These are phyloP conservation scores for Panulirus ornatus DNA, from an alignment of 1,140 invertebrate species.

Conservation along the genomic window DNA sequence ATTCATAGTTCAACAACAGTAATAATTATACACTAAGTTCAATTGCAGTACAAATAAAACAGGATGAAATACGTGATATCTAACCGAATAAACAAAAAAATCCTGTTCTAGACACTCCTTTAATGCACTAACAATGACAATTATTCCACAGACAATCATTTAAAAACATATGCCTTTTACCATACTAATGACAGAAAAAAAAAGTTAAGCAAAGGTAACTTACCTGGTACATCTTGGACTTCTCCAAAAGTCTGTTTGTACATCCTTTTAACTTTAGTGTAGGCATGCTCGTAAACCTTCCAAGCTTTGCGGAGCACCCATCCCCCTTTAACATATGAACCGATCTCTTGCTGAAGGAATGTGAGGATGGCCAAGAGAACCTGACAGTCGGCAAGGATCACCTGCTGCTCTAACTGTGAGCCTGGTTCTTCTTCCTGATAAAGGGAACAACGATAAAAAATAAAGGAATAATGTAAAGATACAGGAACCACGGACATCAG, in stretches of 20 bases:
- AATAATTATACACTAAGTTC: no score
- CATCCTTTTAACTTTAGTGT: slow-evolving; percentile 56
- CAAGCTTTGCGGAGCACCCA: slow-evolving; percentile 87
- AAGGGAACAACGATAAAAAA: not conserved
- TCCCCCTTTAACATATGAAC: slow-evolving; percentile 85
- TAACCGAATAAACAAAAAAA: no score
- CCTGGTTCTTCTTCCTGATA: slow-evolving; percentile 76
- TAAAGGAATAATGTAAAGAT: not conserved
- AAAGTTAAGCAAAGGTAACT: not conserved
- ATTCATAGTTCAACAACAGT: no score
- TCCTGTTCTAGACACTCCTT: no score
- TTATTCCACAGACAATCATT: no score
- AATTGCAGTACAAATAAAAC: no score
- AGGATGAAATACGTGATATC: no score
- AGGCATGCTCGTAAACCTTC: slow-evolving; percentile 83
- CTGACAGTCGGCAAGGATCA: slow-evolving; percentile 85
- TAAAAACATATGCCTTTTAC: not conserved
- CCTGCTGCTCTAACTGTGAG: slow-evolving; percentile 83
- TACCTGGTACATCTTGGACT: slow-evolving; percentile 43
- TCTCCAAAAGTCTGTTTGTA: slow-evolving; percentile 60
- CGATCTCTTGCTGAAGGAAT: slow-evolving; percentile 84
- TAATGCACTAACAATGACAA: no score
- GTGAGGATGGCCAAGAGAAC: slow-evolving; percentile 83
- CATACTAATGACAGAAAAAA: not conserved
- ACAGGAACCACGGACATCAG: not conserved